Evolutionary conservation across 2,797 vertebrate genomes (phyloP), one percentile per base, ranked within the genome.

Genomic region (Lepilemur ruficaudatus): DNA sequence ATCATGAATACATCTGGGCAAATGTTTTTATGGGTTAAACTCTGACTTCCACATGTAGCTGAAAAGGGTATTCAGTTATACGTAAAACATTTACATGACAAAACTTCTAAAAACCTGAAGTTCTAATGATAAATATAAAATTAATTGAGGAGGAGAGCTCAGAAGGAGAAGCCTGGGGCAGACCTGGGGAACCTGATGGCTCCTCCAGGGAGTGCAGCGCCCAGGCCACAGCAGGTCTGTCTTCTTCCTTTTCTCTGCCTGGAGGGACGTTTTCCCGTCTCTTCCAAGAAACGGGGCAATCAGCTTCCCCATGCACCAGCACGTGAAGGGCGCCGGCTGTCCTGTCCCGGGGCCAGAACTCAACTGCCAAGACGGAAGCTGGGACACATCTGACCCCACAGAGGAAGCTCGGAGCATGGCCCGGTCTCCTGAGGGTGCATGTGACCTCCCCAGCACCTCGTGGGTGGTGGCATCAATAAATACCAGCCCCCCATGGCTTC

Each of bases 1-100:
- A 1, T 23, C 23, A 2, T 5, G 4, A 0, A n/a, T 0, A 7
- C 1, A 35, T 0, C 0, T 0, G 8, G 83, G 63, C 15, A 4
- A 10, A 7, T 1, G 38, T 4, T 17, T 2, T 4, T 2, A 5
- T 1, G 17, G 41, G 30, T 28, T 11, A 9, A 61, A 80, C 41
- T 46, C 61, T 17, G 43, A 83, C 8, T 32, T 43, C 28, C 8
- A 46, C 57, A 1, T 18, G 8, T 32, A 32, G 59, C 15, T 18
- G 25, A 43, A 23, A 57, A 41, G 5, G 0, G 17, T 5, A 30
- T 8, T 48, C 46, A 3, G 46, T 72, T 41, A 32, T 0, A 30
- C 0, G 20, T 23, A 41, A 52, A 59, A 23, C 13, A 32, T 32
- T 4, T 48, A 15, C 0, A 4, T 6, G 11, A 55, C 17, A 23